A percentile compares a stretch with the other conserved stretches of the same genome.
These are phyloP conservation scores for Apoda limacodes DNA, from an alignment of 2,888 invertebrate species.

Conservation along the genomic window DNA sequence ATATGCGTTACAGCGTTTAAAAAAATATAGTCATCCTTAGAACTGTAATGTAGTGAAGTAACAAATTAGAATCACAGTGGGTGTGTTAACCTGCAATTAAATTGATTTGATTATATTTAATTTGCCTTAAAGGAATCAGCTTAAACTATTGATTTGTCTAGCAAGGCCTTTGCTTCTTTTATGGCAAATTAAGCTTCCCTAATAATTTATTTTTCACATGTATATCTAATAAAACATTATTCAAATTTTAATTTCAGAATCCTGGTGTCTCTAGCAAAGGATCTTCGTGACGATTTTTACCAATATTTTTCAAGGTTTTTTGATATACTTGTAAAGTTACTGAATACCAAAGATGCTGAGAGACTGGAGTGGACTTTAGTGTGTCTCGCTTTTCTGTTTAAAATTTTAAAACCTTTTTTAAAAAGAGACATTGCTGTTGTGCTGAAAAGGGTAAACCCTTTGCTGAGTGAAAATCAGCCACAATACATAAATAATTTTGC, in stretches of 20 bases:
- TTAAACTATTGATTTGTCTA: too few relatives aligned
- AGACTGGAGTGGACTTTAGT: slow-evolving; percentile 88
- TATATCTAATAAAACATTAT: slow-evolving; percentile 4
- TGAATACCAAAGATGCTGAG: slow-evolving; percentile 83
- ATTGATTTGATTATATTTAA: not conserved
- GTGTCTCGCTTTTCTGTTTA: slow-evolving; percentile 90
- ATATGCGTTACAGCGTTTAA: too few relatives aligned
- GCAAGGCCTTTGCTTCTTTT: too few relatives aligned
- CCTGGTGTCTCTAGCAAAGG: slow-evolving; percentile 86
- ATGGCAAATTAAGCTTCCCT: slow-evolving; percentile 1
- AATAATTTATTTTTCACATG: not conserved
- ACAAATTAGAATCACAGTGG: too few relatives aligned
- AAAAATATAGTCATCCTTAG: too few relatives aligned
- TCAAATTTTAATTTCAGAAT: slow-evolving; percentile 66
- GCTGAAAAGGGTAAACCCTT: slow-evolving; percentile 77
- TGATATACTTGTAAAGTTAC: slow-evolving; percentile 75
- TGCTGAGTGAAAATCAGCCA: slow-evolving; percentile 82
- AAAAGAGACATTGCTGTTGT: slow-evolving; percentile 82
- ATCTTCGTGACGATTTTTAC: slow-evolving; percentile 91
- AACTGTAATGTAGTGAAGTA: too few relatives aligned
- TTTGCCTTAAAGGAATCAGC: too few relatives aligned
- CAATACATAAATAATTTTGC: slow-evolving; percentile 93
- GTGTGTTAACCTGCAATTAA: too few relatives aligned
- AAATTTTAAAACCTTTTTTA: slow-evolving; percentile 86
- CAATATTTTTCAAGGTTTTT: slow-evolving; percentile 84